Conservation (phyloP, 1,140 invertebrate species). For the Euwallacea similis region DNA sequence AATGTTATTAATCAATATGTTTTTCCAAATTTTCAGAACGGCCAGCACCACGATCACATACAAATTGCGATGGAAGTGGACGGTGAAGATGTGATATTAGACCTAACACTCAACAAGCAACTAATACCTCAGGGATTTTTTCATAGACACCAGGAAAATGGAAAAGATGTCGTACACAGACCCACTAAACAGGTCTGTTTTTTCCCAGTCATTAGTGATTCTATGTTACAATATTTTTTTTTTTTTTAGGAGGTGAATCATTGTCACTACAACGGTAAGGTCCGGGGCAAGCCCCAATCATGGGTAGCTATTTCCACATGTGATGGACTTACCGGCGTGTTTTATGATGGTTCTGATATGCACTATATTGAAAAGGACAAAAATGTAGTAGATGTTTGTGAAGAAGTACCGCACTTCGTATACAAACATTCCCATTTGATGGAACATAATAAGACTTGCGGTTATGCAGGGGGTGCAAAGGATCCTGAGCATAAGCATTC, state of each 20-base stretch:
- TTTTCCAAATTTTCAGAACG: constrained; percentile 62
- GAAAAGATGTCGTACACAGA: constrained; percentile 62
- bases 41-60: constrained; percentile 68
- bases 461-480: constrained; percentile 56
- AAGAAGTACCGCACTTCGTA: constrained; percentile 62
- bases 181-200: constrained; percentile 65
- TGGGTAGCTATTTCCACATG: constrained; percentile 89
- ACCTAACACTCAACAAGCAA: constrained; percentile 76
- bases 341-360: constrained; percentile 76
- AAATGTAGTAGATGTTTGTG: constrained; percentile 49
- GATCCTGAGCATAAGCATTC: constrained; percentile 42
- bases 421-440: constrained; percentile 72
- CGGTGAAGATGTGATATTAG: constrained; percentile 67
- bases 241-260: constrained; percentile 68
- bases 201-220: constrained; percentile 3
- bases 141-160: constrained; percentile 71
- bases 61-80: constrained; percentile 68
- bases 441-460: constrained; percentile 68
- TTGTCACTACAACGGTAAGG: constrained; percentile 82
- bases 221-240: neutral
- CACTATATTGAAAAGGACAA: constrained; percentile 69
- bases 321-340: constrained; percentile 72
- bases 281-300: constrained; percentile 70
- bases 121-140: constrained; percentile 74
- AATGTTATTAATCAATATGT: neutral